Base-by-base conservation (phyloP, 1,140 invertebrate genomes). In the Dendroctonus valens region DNA sequence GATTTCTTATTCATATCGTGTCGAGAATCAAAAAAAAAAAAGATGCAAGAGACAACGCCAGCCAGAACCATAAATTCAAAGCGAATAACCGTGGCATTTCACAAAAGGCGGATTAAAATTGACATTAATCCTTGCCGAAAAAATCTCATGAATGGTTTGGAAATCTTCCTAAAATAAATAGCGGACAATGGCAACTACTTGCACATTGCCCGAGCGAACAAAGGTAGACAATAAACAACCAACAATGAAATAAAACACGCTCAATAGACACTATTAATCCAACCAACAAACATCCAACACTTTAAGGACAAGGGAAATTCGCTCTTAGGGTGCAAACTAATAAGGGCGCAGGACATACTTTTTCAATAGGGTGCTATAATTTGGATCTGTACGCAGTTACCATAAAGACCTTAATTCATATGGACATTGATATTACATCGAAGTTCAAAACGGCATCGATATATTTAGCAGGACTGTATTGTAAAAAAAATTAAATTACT, bases 171-270 rank as follows among this genome's bases (percentile, higher is more conserved):
- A 75, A 77, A 75, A 75, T 75, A 77, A 77, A 77, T 77, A 77
- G 62, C 65, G 15, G 48, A 77, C 73, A 76, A 76, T 44, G 66
- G 72, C 48, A 52, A 65, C 73, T 74, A 75, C 73, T 77, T 73
- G 74, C 74, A 75, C 74, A 76, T 75, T 75, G 74, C 75, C 70
- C 72, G 72, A 67, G 40, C 68, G 70, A 75, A 75, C 73, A 76
- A 76, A 74, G 72, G 75, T 70, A 75, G 75, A 76, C 75, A 76
- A 75, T 71, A 75, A 75, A 74, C 70, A 70, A 14, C 72, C 73
- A 74, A 77, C 75, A 77, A 77, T 75, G 74, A 75, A 75, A 75
- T 77, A 75, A 77, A 74, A 77, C 75, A 77, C 75, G 75, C 75
- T 77, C 75, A 75, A 77, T 77, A 75, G 75, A 77, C 74, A 74